Conservation (phyloP, 2,888 invertebrate genomes). For the Proisotoma minuta region DNA sequence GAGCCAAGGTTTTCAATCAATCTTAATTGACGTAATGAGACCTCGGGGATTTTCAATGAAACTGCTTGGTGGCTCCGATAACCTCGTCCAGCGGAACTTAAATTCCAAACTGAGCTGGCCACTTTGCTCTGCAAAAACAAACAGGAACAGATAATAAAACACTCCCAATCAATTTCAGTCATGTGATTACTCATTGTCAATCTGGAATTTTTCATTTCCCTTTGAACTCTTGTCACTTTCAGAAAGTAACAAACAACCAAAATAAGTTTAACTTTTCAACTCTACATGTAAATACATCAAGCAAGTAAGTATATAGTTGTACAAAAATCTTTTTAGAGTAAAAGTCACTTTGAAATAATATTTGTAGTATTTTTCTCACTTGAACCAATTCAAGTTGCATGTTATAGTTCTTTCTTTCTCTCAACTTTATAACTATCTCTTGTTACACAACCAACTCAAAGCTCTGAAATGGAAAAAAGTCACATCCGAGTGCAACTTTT, state of each 20-base stretch:
- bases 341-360: no score
- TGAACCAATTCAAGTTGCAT: no score
- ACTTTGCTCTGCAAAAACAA: slow-evolving; percentile 34
- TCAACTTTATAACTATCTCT: no score
- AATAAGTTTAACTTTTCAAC: no score
- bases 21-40: slow-evolving; percentile 47
- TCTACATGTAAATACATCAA: no score
- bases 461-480: no score
- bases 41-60: slow-evolving; percentile 46
- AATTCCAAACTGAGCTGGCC: slow-evolving; percentile 42
- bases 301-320: no score
- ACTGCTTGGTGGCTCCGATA: slow-evolving; percentile 42
- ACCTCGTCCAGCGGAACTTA: slow-evolving; percentile 40
- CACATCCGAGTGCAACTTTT: no score
- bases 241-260: slow-evolving; percentile 6
- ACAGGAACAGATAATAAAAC: not conserved
- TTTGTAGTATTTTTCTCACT: no score
- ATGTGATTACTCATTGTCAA: slow-evolving; percentile 8
- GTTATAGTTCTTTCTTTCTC: no score
- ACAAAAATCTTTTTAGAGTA: no score
- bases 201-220: slow-evolving; percentile 7
- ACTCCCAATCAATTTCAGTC: not conserved
- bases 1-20: slow-evolving; percentile 47
- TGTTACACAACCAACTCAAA: no score
- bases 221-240: slow-evolving; percentile 8